A percentile compares a stretch with the other conserved stretches of the same genome.
phyloP scores from a whole-genome alignment of 1,140 invertebrate species.

The Pseudoatta argentina region DNA sequence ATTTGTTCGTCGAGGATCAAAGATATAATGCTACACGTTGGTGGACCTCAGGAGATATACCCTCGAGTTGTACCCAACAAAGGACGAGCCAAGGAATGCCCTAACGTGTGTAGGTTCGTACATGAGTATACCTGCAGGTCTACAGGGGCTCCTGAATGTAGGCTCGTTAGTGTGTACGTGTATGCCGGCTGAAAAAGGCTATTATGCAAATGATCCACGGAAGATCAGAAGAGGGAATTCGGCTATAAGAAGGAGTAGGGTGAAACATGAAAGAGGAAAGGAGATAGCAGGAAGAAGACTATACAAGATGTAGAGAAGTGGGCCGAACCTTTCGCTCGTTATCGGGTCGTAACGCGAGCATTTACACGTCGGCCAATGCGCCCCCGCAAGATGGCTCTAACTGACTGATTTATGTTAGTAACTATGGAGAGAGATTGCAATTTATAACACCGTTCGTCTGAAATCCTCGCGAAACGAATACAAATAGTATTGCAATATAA shows the following conservation, averaged over 20 bases:
- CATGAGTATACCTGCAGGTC: slow-evolving; percentile 34
- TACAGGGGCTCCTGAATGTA: slow-evolving; percentile 72
- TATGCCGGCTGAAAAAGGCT: slow-evolving; percentile 77
- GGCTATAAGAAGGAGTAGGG: slow-evolving; percentile 58
- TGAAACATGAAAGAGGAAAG: slow-evolving; percentile 46
- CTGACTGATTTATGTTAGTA: slow-evolving; percentile 78
- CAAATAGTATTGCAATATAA: neutral
- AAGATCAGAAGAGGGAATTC: slow-evolving; percentile 80
- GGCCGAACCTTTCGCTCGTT: slow-evolving; percentile 75
- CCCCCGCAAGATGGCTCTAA: slow-evolving; percentile 73
- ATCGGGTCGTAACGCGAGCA: slow-evolving; percentile 82
- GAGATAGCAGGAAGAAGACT: slow-evolving; percentile 20
- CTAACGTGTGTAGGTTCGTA: slow-evolving; percentile 1
- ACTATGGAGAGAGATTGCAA: slow-evolving; percentile 36
- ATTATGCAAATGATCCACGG: slow-evolving; percentile 81
- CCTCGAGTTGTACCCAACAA: slow-evolving; percentile 44
- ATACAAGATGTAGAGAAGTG: slow-evolving; percentile 54
- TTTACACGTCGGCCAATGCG: slow-evolving; percentile 80
- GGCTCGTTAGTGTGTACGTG: slow-evolving; percentile 74
- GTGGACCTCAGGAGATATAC: slow-evolving; percentile 38
- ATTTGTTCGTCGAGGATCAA: slow-evolving; percentile 56
- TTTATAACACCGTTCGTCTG: neutral
- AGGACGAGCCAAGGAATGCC: slow-evolving; percentile 27
- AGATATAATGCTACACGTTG: slow-evolving; percentile 19
- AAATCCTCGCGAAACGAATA: neutral